Base-by-base conservation (phyloP, 2,797 vertebrate genomes). In the Danio albolineatus region DNA sequence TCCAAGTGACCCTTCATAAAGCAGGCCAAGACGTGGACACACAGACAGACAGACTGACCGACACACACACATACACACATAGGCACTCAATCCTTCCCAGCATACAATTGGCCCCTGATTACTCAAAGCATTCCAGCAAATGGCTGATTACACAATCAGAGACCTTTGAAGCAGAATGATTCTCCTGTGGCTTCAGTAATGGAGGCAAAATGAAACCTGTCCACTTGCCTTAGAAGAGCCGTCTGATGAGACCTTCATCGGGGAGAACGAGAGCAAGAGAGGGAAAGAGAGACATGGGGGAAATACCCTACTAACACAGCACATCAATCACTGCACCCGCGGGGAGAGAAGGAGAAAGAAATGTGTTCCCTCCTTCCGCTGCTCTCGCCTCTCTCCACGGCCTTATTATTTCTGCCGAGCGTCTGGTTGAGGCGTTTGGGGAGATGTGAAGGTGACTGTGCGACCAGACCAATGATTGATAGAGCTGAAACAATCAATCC, bases 121-220 rank as follows among this genome's bases (percentile, higher is more conserved):
- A 89, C 16, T 73, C 57, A 83, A 67, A 60, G 80, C 80, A 83
- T 88, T 88, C 84, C 78, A 88, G 87, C 85, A 87, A 91, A 91
- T 83, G 87, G 84, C 85, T 85, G 89, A 91, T 89, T 90, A 92
- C 86, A 87, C 84, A 92, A 92, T 92, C 91, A 91, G 86, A 89
- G 88, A 84, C 89, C 87, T 91, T 90, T 90, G 88, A 90, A 88
- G 87, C 88, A 73, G 67, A 10, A 80, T 85, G 86, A 89, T 89
- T 90, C 88, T 91, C 87, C 83, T 88, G 88, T 82, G 87, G 84
- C 87, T 87, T 86, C 79, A 82, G 87, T 91, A 90, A 91, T 88
- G 89, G 91, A 87, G 81, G 86, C 84, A 78, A 91, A 90, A 92
- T 89, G 87, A 91, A 90, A 87, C 88, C 69, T 56, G 81, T 90